Base-by-base conservation (phyloP, 64 coral and sea anemone genomes). In the Orbicella faveolata region DNA sequence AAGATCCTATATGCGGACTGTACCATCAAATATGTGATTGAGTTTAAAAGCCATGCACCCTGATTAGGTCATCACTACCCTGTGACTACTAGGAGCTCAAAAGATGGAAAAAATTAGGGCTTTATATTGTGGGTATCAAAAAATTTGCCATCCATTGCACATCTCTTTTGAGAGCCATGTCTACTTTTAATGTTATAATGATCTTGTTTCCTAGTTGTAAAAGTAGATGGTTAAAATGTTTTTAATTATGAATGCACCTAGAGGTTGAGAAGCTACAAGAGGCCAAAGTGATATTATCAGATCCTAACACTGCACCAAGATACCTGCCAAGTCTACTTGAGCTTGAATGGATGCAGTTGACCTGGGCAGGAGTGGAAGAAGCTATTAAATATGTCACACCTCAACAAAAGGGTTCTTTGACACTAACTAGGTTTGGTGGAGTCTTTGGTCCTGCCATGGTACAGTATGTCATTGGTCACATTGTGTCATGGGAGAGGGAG, bases 341-440 rank as follows among this genome's bases (percentile, higher is more conserved):
- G 21, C 78, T 98, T 76, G 88, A 95, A 86, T 98, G 96, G 96
- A 61, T 98, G 7, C 94, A 95, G 62, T 54, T 87, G 64, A 95
- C 94, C 21, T 93, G 21, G 78, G 93, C 94, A 61, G 96, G 96
- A 53, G 74, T 98, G 77, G 88, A 95, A 83, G 20, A 6, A 20
- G 74, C 93, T 18, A 75, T 86, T 69, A 73, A 93, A 17, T 53
- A 84, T 70, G 33, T 92, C 19, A 83, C 73, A 21, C 79, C 61
- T 39, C 77, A 92, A 1, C 78, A 89, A 13, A 65, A 61, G 30
- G 74, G 83, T 20, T 63, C 87, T 12, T 95, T 87, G 51, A 48
- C 74, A 30, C 34, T 98, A 21, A 93, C 96, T 61, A 92, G 94
- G 51, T 95, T 86, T 93, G 96, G 94, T 79, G 97, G 97, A 61